These are phyloP conservation scores for Neolamprologus sp. DNA, from an alignment of 2,113 vertebrate species.

Conservation along the genomic window DNA sequence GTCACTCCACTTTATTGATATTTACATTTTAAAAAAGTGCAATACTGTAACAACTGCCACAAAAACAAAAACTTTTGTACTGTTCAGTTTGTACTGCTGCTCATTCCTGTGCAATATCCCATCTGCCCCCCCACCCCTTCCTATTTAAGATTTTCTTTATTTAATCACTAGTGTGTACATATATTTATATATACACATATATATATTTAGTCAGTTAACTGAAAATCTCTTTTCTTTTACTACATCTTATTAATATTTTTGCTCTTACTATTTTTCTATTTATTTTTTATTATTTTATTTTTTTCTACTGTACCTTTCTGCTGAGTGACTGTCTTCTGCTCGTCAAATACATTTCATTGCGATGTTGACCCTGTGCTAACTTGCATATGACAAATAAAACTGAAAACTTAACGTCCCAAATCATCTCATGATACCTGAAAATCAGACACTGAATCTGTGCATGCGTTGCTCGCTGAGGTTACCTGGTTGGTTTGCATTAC, in stretches of 20 bases:
- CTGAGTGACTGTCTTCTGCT: neutral
- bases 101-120: no score
- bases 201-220: no score
- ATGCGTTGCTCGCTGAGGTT: neutral
- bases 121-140: rapidly evolving
- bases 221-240: neutral
- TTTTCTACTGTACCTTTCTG: neutral
- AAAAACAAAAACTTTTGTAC: no score
- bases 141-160: no score
- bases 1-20: no score
- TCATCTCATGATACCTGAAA: neutral
- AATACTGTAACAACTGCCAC: no score
- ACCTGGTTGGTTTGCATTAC: neutral
- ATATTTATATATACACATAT: rapidly evolving
- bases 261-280: rapidly evolving
- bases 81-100: no score
- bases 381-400: neutral
- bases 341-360: neutral
- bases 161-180: no score
- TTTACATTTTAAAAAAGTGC: no score
- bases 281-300: neutral
- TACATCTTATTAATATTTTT: neutral
- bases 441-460: neutral
- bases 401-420: neutral
- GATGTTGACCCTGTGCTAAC: neutral